These are phyloP conservation scores for Austrofundulus limnaeus DNA, from an alignment of 2,113 vertebrate species.

Conservation along the genomic window DNA sequence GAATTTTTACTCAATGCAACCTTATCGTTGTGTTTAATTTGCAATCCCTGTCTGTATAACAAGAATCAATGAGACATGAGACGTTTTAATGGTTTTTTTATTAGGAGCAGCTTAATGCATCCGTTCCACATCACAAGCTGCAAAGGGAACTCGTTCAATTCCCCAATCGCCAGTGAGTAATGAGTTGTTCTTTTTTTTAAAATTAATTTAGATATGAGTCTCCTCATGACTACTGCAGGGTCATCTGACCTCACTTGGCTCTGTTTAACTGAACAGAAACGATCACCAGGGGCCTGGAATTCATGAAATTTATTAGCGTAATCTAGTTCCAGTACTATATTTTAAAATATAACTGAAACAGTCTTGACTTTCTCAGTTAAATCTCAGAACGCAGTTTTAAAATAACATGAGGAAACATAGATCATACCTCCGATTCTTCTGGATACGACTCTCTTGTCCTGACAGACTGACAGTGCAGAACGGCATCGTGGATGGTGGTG, in stretches of 20 bases:
- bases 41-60: background rate
- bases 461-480: constrained; percentile 69
- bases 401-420: background rate
- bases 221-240: background rate
- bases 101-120: constrained; percentile 11
- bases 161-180: background rate
- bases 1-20: background rate
- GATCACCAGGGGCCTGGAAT: background rate
- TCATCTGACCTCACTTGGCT: background rate
- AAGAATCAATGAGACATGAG: background rate
- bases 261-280: too few relatives aligned
- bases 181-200: background rate
- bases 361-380: background rate
- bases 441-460: background rate
- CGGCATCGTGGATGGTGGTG: constrained; percentile 83
- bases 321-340: too few relatives aligned
- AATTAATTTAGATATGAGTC: background rate
- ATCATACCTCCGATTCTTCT: constrained; percentile 3
- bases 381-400: background rate
- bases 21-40: background rate
- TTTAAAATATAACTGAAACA: too few relatives aligned
- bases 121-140: constrained; percentile 2
- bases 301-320: too few relatives aligned
- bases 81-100: constrained; percentile 10
- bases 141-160: background rate